These are phyloP conservation scores for Macrostomum cliftonense DNA, from an alignment of 2,888 invertebrate species.

Conservation along the genomic window DNA sequence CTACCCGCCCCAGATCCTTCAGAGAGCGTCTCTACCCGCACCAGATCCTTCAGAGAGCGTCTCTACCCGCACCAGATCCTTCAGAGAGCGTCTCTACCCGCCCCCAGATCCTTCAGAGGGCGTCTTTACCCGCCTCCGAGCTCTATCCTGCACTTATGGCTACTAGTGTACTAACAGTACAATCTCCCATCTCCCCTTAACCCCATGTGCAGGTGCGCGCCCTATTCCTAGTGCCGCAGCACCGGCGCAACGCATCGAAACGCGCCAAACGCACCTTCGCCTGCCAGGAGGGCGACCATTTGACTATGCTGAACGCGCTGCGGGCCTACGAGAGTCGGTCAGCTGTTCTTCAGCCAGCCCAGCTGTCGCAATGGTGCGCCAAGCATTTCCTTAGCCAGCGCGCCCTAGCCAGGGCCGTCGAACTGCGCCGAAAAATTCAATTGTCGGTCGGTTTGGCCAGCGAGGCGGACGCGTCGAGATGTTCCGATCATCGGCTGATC, in stretches of 20 bases:
- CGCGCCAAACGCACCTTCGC: conserved; percentile 57
- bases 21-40: too few species aligned
- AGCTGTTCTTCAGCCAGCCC: neutral
- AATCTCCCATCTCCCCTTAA: too few species aligned
- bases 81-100: too few species aligned
- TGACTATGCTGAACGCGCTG: conserved; percentile 69
- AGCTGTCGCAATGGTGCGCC: conserved; percentile 3
- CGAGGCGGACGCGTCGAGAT: neutral
- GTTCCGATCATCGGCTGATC: conserved; percentile 35
- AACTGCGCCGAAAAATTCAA: neutral
- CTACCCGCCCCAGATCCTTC: too few species aligned
- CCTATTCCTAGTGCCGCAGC: conserved; percentile 54
- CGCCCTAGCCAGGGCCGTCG: neutral
- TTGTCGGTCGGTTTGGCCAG: neutral
- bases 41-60: too few species aligned
- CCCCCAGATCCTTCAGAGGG: too few species aligned
- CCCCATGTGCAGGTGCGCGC: too few species aligned
- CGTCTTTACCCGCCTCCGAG: too few species aligned
- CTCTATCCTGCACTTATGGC: too few species aligned
- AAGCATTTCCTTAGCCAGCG: conserved; percentile 1
- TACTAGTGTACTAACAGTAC: too few species aligned
- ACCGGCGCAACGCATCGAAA: conserved; percentile 32
- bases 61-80: too few species aligned
- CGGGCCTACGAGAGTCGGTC: conserved; percentile 41
- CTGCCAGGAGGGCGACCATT: conserved; percentile 69